Conservation (phyloP, 2,888 invertebrate species). For the Harpagoxenus sublaevis region DNA sequence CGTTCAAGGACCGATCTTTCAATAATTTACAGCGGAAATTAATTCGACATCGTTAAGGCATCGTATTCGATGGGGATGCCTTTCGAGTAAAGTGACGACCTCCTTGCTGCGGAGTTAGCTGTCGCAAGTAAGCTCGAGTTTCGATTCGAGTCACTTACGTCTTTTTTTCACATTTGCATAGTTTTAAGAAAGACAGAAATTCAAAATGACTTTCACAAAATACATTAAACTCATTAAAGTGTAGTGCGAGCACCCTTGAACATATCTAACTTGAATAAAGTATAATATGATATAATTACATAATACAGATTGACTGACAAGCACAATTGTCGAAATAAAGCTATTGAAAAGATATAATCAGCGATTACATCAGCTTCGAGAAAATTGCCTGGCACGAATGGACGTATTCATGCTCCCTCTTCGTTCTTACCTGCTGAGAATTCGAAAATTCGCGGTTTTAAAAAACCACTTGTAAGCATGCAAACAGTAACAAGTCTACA, state of each 20-base stretch:
- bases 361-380: neutral
- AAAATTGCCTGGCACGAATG: constrained; percentile 13
- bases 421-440: constrained; percentile 66
- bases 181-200: neutral
- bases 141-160: constrained; percentile 7
- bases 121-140: constrained; percentile 27
- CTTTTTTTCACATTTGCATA: constrained; percentile 1
- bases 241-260: neutral
- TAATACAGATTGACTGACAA: neutral
- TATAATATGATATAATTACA: neutral
- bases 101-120: constrained; percentile 19
- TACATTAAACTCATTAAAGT: constrained; percentile 7
- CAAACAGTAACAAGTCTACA: constrained; percentile 16
- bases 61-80: no score
- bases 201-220: neutral
- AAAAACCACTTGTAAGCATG: constrained; percentile 4
- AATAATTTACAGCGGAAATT: neutral
- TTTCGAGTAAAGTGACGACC: constrained; percentile 32
- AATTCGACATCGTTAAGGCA: neutral
- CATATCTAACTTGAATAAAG: neutral
- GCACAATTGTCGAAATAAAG: constrained; percentile 20
- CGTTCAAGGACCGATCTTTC: constrained; percentile 7
- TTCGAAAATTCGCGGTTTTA: neutral
- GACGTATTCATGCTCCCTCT: constrained; percentile 53
- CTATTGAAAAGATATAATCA: neutral